These are phyloP conservation scores for Lucifuga dentata DNA, from an alignment of 2,113 vertebrate species.

Conservation along the genomic window DNA sequence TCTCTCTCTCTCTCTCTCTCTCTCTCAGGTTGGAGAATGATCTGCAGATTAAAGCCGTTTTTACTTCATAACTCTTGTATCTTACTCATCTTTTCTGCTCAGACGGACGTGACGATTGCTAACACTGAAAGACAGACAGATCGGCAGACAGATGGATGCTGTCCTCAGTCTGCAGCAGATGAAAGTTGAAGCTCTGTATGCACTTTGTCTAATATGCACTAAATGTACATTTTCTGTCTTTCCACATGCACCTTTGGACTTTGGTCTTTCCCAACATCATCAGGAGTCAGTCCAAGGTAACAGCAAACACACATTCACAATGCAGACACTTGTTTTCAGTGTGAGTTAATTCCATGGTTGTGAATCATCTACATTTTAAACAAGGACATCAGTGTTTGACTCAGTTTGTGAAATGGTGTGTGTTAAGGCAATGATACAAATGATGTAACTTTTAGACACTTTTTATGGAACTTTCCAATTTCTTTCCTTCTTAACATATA, in stretches of 20 bases:
- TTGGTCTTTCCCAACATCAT: conserved; percentile 51
- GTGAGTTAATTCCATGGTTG: conserved; percentile 38
- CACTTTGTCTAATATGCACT: conserved; percentile 27
- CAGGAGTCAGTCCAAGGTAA: conserved; percentile 82
- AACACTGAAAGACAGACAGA: background rate
- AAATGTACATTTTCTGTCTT: conserved; percentile 46
- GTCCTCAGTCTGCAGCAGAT: background rate
- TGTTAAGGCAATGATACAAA: background rate
- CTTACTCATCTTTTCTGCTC: too few species aligned
- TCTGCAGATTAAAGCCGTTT: too few species aligned
- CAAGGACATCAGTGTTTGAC: conserved; percentile 36
- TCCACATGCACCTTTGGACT: conserved; percentile 56
- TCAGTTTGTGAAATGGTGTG: background rate
- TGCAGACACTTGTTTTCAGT: too few species aligned
- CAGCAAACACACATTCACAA: conserved; percentile 24
- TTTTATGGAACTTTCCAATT: too few species aligned
- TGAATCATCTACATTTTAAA: conserved; percentile 54
- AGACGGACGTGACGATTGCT: background rate
- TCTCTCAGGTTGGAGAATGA: too few species aligned
- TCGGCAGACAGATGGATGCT: background rate
- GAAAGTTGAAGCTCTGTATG: background rate
- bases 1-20: conserved; percentile 16
- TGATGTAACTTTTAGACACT: too few species aligned
- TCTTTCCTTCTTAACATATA: too few species aligned
- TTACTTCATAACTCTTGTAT: too few species aligned